These are phyloP conservation scores for Oncorhynchus masou DNA, from an alignment of 2,113 vertebrate species.

Conservation along the genomic window DNA sequence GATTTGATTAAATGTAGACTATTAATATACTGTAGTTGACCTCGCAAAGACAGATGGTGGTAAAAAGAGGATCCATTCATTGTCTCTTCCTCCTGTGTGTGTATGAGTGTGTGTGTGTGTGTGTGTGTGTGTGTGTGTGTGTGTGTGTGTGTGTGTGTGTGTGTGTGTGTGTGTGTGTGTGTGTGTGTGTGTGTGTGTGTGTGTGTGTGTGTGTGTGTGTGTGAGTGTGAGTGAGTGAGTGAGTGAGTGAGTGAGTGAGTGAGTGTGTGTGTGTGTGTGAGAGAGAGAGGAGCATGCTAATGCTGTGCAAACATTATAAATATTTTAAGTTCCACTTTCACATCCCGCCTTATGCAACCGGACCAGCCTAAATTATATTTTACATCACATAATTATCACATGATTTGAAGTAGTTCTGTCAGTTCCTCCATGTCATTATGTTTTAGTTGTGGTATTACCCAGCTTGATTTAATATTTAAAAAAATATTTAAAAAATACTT, in stretches of 20 bases:
- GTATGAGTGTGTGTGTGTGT: too few species aligned
- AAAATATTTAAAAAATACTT: not conserved
- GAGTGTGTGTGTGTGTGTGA: not conserved
- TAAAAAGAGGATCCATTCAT: too few species aligned
- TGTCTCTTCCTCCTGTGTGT: not conserved
- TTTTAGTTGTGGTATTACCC: not conserved
- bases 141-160: too few species aligned
- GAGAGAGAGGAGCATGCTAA: slow-evolving; percentile 20
- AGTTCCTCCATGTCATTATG: not conserved
- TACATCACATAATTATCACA: slow-evolving; percentile 2
- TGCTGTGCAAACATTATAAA: slow-evolving; percentile 27
- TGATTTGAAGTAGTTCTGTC: not conserved
- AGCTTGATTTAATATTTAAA: not conserved
- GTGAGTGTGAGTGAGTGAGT: not conserved
- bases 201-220: not conserved
- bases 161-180: not conserved
- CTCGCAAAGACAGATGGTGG: too few species aligned
- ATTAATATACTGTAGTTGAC: too few species aligned
- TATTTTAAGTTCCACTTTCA: slow-evolving; percentile 27
- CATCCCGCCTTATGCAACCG: slow-evolving; percentile 20
- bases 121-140: not conserved
- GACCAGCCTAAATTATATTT: not conserved
- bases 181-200: not conserved
- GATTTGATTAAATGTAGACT: too few species aligned
- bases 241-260: not conserved